These are phyloP conservation scores for Camponotus vicinus DNA, from an alignment of 1,140 invertebrate genomes.

Conservation along the genomic window DNA sequence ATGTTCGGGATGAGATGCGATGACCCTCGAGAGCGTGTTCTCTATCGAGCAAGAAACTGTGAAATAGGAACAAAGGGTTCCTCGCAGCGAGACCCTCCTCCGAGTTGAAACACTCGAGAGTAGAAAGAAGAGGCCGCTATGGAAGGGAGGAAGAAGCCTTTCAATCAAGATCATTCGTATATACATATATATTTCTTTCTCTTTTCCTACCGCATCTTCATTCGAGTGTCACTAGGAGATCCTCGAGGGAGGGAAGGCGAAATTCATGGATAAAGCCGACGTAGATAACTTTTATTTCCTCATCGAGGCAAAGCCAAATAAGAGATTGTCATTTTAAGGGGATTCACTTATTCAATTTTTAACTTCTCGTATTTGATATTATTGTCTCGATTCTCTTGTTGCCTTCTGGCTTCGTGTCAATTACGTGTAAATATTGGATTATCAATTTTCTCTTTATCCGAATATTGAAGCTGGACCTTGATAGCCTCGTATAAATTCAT, in stretches of 20 bases:
- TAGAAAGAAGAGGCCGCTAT: constrained; percentile 14
- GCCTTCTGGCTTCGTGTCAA: background rate
- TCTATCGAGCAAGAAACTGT: constrained; percentile 78
- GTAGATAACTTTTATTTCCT: constrained; percentile 16
- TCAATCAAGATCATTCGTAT: constrained; percentile 30
- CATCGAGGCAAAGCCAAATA: background rate
- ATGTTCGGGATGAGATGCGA: constrained; percentile 73
- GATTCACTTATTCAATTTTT: constrained; percentile 18
- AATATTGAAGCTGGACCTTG: background rate
- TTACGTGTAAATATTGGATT: background rate
- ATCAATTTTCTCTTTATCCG: background rate
- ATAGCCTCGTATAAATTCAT: background rate
- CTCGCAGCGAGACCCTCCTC: constrained; percentile 71
- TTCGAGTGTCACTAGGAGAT: constrained; percentile 34
- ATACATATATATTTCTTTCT: constrained; percentile 41
- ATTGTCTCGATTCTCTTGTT: background rate
- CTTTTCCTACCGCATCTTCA: background rate
- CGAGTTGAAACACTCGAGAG: constrained; percentile 71
- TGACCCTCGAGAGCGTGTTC: constrained; percentile 74
- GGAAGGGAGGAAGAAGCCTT: background rate
- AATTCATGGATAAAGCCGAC: background rate
- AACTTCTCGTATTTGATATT: background rate
- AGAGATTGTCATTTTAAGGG: background rate
- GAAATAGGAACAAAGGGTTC: constrained; percentile 79
- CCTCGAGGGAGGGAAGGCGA: background rate